Evolutionary conservation across 2,113 vertebrate genomes (phyloP).

Genomic region (Pteruthius melanotis): DNA sequence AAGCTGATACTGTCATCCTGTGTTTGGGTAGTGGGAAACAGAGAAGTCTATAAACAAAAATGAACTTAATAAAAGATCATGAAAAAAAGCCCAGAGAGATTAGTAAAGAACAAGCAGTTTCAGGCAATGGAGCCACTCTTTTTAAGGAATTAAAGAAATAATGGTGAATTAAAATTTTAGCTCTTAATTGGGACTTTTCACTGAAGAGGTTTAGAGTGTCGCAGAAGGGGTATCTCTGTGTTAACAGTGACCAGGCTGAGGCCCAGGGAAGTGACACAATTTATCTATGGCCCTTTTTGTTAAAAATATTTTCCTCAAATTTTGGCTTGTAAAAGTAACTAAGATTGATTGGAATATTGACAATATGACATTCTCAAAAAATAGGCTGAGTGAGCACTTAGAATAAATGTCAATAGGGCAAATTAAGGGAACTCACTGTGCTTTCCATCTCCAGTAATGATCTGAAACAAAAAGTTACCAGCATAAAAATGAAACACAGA

Average conservation of each 20-base stretch:
- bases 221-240: neutral
- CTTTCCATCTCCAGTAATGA: neutral
- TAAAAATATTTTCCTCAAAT: neutral
- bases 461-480: neutral
- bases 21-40: neutral
- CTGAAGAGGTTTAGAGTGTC: neutral
- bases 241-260: neutral
- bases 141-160: neutral
- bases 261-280: neutral
- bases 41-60: neutral
- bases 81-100: neutral
- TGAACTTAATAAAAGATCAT: neutral
- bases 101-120: neutral
- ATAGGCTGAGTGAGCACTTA: neutral
- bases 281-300: neutral
- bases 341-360: neutral
- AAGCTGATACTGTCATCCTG: neutral
- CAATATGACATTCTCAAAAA: neutral
- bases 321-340: neutral
- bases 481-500: neutral
- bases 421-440: neutral
- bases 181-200: neutral
- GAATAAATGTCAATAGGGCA: neutral
- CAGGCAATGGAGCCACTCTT: neutral
- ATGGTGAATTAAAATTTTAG: neutral